Conservation (phyloP, 2,888 invertebrate species). For the Parnassius mnemosyne region DNA sequence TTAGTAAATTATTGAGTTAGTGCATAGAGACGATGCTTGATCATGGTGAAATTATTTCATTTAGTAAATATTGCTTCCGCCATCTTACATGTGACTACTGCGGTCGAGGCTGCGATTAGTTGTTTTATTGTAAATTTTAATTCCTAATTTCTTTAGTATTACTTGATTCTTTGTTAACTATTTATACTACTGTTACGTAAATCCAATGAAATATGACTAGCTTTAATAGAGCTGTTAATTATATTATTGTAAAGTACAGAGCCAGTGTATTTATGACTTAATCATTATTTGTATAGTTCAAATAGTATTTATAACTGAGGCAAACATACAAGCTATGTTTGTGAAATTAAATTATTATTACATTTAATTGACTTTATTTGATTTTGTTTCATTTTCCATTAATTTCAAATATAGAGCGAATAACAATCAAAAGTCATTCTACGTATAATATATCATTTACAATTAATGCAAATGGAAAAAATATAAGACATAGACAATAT, state of each 20-base stretch:
- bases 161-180: slow-evolving; percentile 76
- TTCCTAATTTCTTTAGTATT: slow-evolving; percentile 72
- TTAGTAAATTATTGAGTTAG: slow-evolving; percentile 64
- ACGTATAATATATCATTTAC: too few relatives aligned
- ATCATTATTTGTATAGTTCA: slow-evolving; percentile 79
- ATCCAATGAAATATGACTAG: slow-evolving; percentile 73
- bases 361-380: slow-evolving; percentile 40
- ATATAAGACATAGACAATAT: too few relatives aligned
- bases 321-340: slow-evolving; percentile 70
- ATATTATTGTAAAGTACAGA: slow-evolving; percentile 76
- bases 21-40: slow-evolving; percentile 34
- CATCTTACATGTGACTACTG: slow-evolving; percentile 37
- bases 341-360: slow-evolving; percentile 78
- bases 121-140: slow-evolving; percentile 64
- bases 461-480: too few relatives aligned
- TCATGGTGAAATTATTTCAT: slow-evolving; percentile 33
- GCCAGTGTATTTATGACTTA: slow-evolving; percentile 78
- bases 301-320: slow-evolving; percentile 73
- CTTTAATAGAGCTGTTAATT: slow-evolving; percentile 76
- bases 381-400: slow-evolving; percentile 23
- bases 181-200: slow-evolving; percentile 75
- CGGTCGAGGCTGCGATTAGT: slow-evolving; percentile 51
- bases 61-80: slow-evolving; percentile 29
- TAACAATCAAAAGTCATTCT: too few relatives aligned
- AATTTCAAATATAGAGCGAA: too few relatives aligned